Evolutionary conservation across 1,140 invertebrate genomes (phyloP), one percentile per base, ranked within the genome.

Genomic region (Procambarus virginalis): DNA sequence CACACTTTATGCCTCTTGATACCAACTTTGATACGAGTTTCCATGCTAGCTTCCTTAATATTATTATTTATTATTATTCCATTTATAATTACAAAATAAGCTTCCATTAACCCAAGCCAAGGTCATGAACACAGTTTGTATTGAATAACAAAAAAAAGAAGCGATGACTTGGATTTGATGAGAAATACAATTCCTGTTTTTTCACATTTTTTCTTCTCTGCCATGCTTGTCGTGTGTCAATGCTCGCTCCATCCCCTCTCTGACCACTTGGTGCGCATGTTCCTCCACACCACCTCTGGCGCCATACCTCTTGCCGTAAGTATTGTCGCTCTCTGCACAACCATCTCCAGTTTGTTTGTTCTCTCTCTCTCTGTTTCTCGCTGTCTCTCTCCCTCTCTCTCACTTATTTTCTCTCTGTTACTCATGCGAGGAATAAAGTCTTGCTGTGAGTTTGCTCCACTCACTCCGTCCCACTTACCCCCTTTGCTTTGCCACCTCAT

Each of bases 141-240:
- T 64, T 70, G 64, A 80, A 81, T 45, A 51, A 60, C 81, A 79
- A n/a, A 79, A 86, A 87, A 73, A 86, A 84, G 83, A 34, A 34
- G 34, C 34, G 75, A 85, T 82, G 51, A 77, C 86, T 70, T 81
- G 86, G 79, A 87, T 87, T 70, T 81, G 78, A 87, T 70, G 55
- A 80, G 78, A 80, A 45, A 48, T 87, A 81, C 78, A 87, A 79
- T 87, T 87, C 49, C 86, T 60, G 22, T 84, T 84, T 80, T 87
- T 87, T 87, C 78, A 87, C 77, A 87, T 73, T 80, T 77, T 87
- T 80, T 87, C 86, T 87, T 80, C 86, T 87, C 78, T 80, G 86
- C 79, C 86, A 79, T 87, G 86, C 86, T 87, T 87, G 86, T 87
- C 82, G 46, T 84, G 64, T 84, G 46, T 84, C 64, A 84, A 84